Evolutionary conservation across 2,113 vertebrate genomes (phyloP), one percentile per base, ranked within the genome.

Genomic region (Platycercus adscitus): DNA sequence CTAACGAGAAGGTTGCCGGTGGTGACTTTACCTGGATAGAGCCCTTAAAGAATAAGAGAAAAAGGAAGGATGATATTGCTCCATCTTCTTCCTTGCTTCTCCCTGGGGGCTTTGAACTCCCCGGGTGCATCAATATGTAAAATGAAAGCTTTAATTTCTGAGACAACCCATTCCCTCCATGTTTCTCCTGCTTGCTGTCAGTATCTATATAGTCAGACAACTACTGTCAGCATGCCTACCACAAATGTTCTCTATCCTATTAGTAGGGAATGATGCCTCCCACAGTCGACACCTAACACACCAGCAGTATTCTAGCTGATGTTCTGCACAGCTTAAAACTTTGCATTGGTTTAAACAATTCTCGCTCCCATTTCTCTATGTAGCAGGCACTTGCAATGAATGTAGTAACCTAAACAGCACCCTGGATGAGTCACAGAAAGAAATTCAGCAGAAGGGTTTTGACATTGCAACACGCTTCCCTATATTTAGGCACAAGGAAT

Each of bases 251-350:
- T 28, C 31, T 35, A 31, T 19, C 33, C 25, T 63, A 2, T 64
- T 21, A 75, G 72, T 7, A 63, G 37, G n/a, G 60, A 78, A 52
- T 1, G 37, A 58, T 43, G 64, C 25, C 44, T 83, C 55, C 68
- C 29, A 29, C 13, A 53, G 58, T 8, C 1, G 0, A 47, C 20
- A 24, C 21, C 31, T 14, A 44, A 63, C n/a, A 43, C 7, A 24
- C 25, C 43, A 37, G 24, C n/a, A 41, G 4, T 26, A 14, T 0
- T 0, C 6, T 66, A 41, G 16, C 49, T 81, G 20, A 33, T n/a
- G 60, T n/a, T 75, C 81, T 78, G 33, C 47, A 35, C 53, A 47
- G 18, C 23, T 86, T 53, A 63, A 60, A 88, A 55, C 24, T 25
- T 26, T 55, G 31, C 47, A 52, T 1, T 37, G 13, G 3, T 61